phyloP scores from a whole-genome alignment of 2,113 vertebrate genomes.

The Solenodon paradoxus region DNA sequence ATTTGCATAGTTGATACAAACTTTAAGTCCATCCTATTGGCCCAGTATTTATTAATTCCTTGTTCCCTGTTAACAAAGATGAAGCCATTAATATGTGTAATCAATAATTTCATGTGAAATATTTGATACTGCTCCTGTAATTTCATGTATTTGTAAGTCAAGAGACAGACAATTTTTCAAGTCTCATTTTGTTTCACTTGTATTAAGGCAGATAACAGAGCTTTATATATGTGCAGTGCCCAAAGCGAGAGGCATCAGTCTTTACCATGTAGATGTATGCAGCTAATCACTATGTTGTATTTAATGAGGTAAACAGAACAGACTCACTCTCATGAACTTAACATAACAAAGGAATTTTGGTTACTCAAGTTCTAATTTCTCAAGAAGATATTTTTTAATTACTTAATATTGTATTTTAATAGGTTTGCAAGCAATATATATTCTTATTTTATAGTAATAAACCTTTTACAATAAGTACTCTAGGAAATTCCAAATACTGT shows the following conservation, averaged over 20 bases:
- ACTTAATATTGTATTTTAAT: not conserved
- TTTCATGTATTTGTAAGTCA: constrained; percentile 13
- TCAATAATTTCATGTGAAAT: not conserved
- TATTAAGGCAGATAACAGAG: not conserved
- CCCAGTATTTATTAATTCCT: not conserved
- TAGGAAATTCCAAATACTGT: not conserved
- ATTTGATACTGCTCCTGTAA: constrained; percentile 38
- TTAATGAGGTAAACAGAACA: not conserved
- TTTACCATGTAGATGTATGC: not conserved
- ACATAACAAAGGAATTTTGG: not conserved
- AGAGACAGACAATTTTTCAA: not conserved
- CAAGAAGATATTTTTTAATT: not conserved
- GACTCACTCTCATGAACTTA: not conserved
- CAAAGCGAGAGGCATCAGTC: not conserved
- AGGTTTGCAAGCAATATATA: not conserved
- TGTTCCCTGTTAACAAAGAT: constrained; percentile 33
- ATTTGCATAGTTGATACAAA: not conserved
- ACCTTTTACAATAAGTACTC: not conserved
- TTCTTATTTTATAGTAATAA: not conserved
- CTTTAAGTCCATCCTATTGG: constrained; percentile 12
- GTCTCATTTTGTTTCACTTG: not conserved
- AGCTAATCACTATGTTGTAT: not conserved
- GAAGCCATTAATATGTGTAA: not conserved
- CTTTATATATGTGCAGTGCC: not conserved
- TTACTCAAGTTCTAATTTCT: not conserved